Base-by-base conservation (phyloP, 1,140 invertebrate genomes). In the Neuroterus valhalla region DNA sequence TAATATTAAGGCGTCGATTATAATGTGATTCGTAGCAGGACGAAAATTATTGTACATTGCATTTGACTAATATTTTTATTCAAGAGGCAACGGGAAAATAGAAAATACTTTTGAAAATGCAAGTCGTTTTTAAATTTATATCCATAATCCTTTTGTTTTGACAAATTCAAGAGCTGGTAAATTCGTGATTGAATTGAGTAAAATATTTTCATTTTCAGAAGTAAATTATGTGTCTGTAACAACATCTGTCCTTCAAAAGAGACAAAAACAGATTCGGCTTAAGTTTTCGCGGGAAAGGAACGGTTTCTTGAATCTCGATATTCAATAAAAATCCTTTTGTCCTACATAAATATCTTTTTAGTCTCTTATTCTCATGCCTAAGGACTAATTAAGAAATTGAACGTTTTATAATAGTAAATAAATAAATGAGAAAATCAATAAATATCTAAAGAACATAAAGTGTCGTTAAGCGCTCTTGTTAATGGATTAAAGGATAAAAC, bases 1-100 rank as follows among this genome's bases (percentile, higher is more conserved):
- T 71, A 74, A 75, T 73, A 8, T 71, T 81, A 82, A 76, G 73
- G 55, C 42, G 55, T 82, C 79, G 71, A 72, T 81, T 81, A 79
- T 72, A 19, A 48, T 19, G 46, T 48, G n/a, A 48, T 48, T 46
- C n/a, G n/a, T 15, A n/a, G 45, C n/a, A n/a, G 46, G 46, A 48
- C 46, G 12, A 17, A 8, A 48, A 48, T n/a, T 46, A 38, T 38
- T 8, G 31, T 38, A 38, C n/a, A 48, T 48, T 48, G n/a, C 17
- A 8, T 48, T n/a, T n/a, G 46, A n/a, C 46, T 17, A 48, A 17
- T 48, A 8, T n/a, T 55, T 55, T 55, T 38, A 38, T 38, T 38
- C 10, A 38, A 8, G 31, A 38, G 31, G 31, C 31, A 38, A 38
- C 31, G 31, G 31, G 5, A 38, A 38, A 38, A 38, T 38, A 1